Base-by-base conservation (phyloP, 92 coral and sea anemone species). In the Hydrozoanthus gracilis region DNA sequence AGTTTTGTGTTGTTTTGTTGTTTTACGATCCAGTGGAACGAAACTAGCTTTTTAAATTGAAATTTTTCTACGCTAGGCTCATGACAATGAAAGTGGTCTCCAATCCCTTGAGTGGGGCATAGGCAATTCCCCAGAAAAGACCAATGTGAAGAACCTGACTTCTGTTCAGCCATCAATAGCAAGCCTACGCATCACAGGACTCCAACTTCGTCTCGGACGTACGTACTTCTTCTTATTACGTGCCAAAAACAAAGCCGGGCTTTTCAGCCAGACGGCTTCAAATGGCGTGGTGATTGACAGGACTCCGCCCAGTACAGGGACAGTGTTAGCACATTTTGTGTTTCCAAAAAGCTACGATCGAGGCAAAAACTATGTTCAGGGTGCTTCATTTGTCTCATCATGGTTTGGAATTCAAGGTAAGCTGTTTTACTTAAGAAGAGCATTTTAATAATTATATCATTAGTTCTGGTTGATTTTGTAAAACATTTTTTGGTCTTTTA, bases 41-140 rank as follows among this genome's bases (percentile, higher is more conserved):
- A 68, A 20, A 39, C 48, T 8, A 35, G 73, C 27, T 8, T 27
- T 15, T 27, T 4, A 20, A 39, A 27, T 35, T 8, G 48, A 68
- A 27, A 4, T 68, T 9, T 46, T 87, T 86, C 6, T 76, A 50
- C 93, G 98, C 95, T 44, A 64, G 39, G 89, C 83, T 50, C 71
- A 77, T 11, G 98, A 93, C 69, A 13, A 85, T 1, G 93, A 95
- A 80, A 95, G 98, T 71, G 91, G 93, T n/a, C 44, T 95, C 13
- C 52, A 69, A 47, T 58, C 16, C 44, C 27, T 91, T 3, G 78
- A 72, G 20, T 95, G 96, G 96, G 94, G 92, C 44, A 62, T 95
- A 15, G 85, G 89, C 18, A 82, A 85, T 50, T 80, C 88, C 69
- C 92, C 96, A 2, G 92, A 91, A 51, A 52, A 71, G 46, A 87